These are phyloP conservation scores for Typhlichthys subterraneus DNA, from an alignment of 2,797 vertebrate species.

Conservation along the genomic window DNA sequence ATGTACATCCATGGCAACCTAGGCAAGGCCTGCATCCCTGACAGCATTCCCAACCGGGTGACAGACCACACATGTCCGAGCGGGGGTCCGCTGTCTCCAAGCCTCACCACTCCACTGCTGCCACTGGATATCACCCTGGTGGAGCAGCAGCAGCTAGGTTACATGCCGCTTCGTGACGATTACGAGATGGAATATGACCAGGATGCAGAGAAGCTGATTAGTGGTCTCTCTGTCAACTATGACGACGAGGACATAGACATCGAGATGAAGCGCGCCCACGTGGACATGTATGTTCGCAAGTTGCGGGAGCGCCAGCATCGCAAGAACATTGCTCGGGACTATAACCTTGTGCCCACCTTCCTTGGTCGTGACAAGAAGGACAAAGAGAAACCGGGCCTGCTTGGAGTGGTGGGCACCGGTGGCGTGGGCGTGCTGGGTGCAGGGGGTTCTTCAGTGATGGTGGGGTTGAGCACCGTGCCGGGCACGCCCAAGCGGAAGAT, in stretches of 20 bases:
- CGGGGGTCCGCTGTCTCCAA: constrained; percentile 90
- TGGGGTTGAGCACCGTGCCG: constrained; percentile 38
- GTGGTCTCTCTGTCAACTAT: constrained; percentile 94
- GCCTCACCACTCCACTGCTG: constrained; percentile 90
- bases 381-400: constrained; percentile 75
- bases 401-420: constrained; percentile 31
- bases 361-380: constrained; percentile 92
- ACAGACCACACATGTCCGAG: constrained; percentile 96
- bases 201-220: constrained; percentile 95
- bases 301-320: constrained; percentile 91
- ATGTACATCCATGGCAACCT: constrained; percentile 99
- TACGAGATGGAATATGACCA: constrained; percentile 98
- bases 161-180: constrained; percentile 97
- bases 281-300: constrained; percentile 98
- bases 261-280: constrained; percentile 93
- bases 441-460: constrained; percentile 7
- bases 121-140: constrained; percentile 89
- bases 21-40: constrained; percentile 96
- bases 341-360: constrained; percentile 91
- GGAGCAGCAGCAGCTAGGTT: constrained; percentile 96
- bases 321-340: constrained; percentile 94
- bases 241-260: constrained; percentile 97
- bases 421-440: constrained; percentile 27
- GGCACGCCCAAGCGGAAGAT: constrained; percentile 85
- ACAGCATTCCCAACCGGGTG: constrained; percentile 94